Conservation (phyloP, 2,888 invertebrate genomes). For the Pyralis farinalis region DNA sequence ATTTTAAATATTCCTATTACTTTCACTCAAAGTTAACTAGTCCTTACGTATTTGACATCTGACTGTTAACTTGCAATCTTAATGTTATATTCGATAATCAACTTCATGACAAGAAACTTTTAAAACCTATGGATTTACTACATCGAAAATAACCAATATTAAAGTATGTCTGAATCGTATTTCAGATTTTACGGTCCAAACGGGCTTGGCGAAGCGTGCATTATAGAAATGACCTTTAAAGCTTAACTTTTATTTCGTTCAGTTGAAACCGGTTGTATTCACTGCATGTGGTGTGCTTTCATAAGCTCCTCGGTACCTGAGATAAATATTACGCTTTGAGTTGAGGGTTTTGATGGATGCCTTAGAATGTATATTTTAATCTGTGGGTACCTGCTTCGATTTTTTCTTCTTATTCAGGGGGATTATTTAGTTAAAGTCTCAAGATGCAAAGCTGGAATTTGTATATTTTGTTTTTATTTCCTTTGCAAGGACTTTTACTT, state of each 20-base stretch:
- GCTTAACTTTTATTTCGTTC: conserved; percentile 37
- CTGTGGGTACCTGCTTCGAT: neutral
- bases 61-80: no score
- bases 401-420: no score
- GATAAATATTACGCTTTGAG: neutral
- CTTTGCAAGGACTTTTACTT: no score
- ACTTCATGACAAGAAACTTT: no score
- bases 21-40: no score
- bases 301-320: conserved; percentile 5
- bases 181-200: conserved; percentile 17
- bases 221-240: conserved; percentile 42
- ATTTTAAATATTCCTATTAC: no score
- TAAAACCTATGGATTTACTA: neutral
- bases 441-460: no score
- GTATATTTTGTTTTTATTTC: no score
- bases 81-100: no score
- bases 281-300: conserved; percentile 11
- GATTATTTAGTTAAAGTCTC: no score
- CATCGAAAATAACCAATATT: conserved; percentile 4
- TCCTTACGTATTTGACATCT: no score
- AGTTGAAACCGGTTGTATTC: conserved; percentile 24
- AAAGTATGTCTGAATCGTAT: conserved; percentile 3
- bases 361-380: neutral
- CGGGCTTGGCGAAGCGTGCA: conserved; percentile 25
- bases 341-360: conserved; percentile 2